These are phyloP conservation scores for Clusia tigrina DNA, from an alignment of 2,888 invertebrate species.

Conservation along the genomic window DNA sequence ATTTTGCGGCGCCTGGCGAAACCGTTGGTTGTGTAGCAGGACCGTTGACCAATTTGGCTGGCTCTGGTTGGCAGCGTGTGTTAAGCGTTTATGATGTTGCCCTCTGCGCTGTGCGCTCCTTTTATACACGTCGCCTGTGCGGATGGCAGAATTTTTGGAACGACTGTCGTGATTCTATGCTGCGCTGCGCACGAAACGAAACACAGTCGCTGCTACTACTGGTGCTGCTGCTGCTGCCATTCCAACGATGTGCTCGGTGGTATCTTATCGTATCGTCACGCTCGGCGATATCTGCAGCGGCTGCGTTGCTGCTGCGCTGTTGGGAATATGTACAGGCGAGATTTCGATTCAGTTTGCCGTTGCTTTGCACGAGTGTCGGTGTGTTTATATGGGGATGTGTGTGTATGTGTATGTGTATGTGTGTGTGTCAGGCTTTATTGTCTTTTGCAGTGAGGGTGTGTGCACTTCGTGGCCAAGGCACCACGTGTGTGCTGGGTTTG, in stretches of 20 bases:
- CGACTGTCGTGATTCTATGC: conserved; percentile 14
- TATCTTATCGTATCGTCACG: background rate
- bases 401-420: conserved; percentile 10
- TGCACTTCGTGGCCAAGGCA: conserved; percentile 32
- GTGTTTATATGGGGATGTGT: conserved; percentile 13
- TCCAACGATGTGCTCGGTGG: conserved; percentile 19
- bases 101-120: conserved; percentile 30
- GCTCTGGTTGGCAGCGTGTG: conserved; percentile 36
- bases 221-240: conserved; percentile 25
- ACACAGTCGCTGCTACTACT: conserved; percentile 1
- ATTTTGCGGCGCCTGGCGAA: conserved; percentile 11
- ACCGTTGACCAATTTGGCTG: conserved; percentile 14
- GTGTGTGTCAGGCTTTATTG: background rate
- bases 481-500: conserved; percentile 41
- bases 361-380: conserved; percentile 22
- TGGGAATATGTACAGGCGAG: conserved; percentile 29
- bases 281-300: no score
- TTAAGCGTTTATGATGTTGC: conserved; percentile 40
- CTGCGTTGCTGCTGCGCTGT: conserved; percentile 20
- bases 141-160: background rate
- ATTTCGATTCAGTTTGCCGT: conserved; percentile 42
- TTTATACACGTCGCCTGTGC: background rate
- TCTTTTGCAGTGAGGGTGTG: background rate
- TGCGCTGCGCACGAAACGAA: conserved; percentile 31
- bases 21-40: conserved; percentile 4